Percentiles rank a stretch among this genome's conserved stretches.
Conservation (phyloP, 2,888 invertebrate species). For the Zootermopsis nevadensis region DNA sequence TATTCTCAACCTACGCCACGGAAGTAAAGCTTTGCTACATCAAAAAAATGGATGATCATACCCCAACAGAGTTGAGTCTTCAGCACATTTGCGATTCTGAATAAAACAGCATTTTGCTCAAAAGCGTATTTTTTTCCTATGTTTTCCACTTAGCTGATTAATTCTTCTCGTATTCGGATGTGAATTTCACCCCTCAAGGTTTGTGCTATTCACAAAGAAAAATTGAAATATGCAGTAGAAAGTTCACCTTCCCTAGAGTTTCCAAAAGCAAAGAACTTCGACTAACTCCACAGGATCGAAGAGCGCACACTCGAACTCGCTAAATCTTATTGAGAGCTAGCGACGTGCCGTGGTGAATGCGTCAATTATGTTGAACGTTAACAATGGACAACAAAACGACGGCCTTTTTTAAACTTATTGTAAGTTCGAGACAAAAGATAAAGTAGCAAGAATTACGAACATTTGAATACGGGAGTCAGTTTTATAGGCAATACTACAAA, state of each 20-base stretch:
- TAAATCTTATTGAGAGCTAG: conserved; percentile 24
- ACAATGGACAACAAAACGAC: conserved; percentile 18
- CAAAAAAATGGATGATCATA: conserved; percentile 51
- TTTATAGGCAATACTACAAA: no score
- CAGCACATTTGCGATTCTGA: conserved; percentile 46
- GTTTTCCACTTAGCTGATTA: conserved; percentile 7
- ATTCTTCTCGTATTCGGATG: background rate
- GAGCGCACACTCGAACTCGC: conserved; percentile 37
- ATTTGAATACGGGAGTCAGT: no score
- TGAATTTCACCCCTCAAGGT: background rate
- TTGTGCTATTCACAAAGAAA: conserved; percentile 32
- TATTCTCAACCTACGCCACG: conserved; percentile 45
- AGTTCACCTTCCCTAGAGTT: conserved; percentile 29
- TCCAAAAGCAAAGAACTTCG: conserved; percentile 38
- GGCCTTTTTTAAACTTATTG: background rate
- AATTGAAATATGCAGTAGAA: conserved; percentile 37
- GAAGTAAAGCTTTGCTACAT: conserved; percentile 42
- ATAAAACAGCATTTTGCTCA: conserved; percentile 27
- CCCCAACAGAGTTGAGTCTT: conserved; percentile 49
- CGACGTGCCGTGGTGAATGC: conserved; percentile 27
- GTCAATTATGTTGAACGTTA: conserved; percentile 32
- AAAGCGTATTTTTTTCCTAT: background rate
- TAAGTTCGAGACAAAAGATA: no score
- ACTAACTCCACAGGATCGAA: conserved; percentile 35
- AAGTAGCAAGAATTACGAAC: no score